A percentile compares a stretch with the other conserved stretches of the same genome.
Evolutionary conservation across 53 echinoderm and acorn worm genomes (phyloP).

Genomic region (Henricia sp.): DNA sequence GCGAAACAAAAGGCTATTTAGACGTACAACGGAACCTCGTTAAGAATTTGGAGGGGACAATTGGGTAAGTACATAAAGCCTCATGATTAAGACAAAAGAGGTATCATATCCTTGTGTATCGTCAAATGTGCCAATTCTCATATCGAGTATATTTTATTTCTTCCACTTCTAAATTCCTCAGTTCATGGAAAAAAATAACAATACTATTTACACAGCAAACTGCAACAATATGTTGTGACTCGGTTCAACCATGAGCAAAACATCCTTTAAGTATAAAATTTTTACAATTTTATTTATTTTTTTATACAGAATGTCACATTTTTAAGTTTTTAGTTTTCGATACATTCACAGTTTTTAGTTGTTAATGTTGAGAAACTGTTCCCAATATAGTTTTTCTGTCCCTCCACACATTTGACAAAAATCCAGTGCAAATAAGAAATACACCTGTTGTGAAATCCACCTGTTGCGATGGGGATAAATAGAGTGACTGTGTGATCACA

Average conservation of each 20-base stretch:
- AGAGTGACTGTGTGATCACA: too few relatives aligned
- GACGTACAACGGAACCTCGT: too few relatives aligned
- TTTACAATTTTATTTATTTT: too few relatives aligned
- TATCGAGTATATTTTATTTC: slow-evolving; percentile 59
- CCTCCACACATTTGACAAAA: too few relatives aligned
- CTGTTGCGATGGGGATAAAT: too few relatives aligned
- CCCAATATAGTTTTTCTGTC: too few relatives aligned
- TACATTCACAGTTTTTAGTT: slow-evolving; percentile 58
- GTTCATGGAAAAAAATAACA: slow-evolving; percentile 53
- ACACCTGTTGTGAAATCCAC: too few relatives aligned
- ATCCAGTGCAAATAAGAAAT: too few relatives aligned
- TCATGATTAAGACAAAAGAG: background rate
- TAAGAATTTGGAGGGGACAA: too few relatives aligned
- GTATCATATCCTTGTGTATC: slow-evolving; percentile 24
- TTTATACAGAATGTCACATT: slow-evolving; percentile 63
- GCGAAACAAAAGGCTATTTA: too few relatives aligned
- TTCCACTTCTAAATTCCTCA: slow-evolving; percentile 59
- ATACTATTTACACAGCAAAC: slow-evolving; percentile 64
- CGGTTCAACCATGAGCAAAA: slow-evolving; percentile 8
- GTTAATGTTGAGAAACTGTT: too few relatives aligned
- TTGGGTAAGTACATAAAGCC: background rate
- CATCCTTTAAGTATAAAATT: slow-evolving; percentile 50
- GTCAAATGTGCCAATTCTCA: slow-evolving; percentile 57
- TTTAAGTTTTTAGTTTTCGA: slow-evolving; percentile 6
- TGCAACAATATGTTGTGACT: slow-evolving; percentile 29